A percentile compares a stretch with the other conserved stretches of the same genome.
These are phyloP conservation scores for Melipona beecheii DNA, from an alignment of 2,888 invertebrate species.

Conservation along the genomic window DNA sequence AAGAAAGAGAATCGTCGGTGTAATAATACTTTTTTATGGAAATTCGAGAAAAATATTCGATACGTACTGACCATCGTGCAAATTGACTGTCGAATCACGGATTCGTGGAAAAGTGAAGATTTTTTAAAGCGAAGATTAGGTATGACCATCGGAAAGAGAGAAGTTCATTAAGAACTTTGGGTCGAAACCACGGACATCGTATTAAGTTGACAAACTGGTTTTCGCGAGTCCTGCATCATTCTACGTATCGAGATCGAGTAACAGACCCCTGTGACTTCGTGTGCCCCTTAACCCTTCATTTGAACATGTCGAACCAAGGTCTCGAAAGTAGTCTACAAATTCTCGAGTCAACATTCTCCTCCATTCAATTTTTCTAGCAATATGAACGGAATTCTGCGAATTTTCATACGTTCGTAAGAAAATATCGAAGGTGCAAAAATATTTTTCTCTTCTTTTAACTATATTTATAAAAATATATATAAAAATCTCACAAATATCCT, in stretches of 20 bases:
- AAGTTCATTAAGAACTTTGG: slow-evolving; percentile 77
- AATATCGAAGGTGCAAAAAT: too few relatives aligned
- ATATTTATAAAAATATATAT: too few relatives aligned
- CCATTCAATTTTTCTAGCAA: background rate
- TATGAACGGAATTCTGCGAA: too few relatives aligned
- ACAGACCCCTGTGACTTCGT: slow-evolving; percentile 63
- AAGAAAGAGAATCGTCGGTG: background rate
- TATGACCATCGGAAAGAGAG: slow-evolving; percentile 45
- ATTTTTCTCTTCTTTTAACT: too few relatives aligned
- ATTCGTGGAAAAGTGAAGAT: slow-evolving; percentile 39
- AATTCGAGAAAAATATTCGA: background rate
- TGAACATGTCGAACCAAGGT: slow-evolving; percentile 59
- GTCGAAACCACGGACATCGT: slow-evolving; percentile 66
- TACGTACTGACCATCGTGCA: slow-evolving; percentile 11
- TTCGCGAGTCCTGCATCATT: slow-evolving; percentile 71
- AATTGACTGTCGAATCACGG: slow-evolving; percentile 39
- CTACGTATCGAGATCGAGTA: slow-evolving; percentile 63
- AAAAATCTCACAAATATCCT: too few relatives aligned
- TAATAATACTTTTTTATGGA: background rate
- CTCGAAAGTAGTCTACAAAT: slow-evolving; percentile 18
- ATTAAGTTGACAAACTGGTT: slow-evolving; percentile 79
- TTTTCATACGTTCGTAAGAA: too few relatives aligned
- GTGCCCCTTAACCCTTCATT: slow-evolving; percentile 74
- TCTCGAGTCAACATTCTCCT: background rate
- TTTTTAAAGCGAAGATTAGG: slow-evolving; percentile 50